Conservation (phyloP, 2,888 invertebrate species). For the Volucella inflata region DNA sequence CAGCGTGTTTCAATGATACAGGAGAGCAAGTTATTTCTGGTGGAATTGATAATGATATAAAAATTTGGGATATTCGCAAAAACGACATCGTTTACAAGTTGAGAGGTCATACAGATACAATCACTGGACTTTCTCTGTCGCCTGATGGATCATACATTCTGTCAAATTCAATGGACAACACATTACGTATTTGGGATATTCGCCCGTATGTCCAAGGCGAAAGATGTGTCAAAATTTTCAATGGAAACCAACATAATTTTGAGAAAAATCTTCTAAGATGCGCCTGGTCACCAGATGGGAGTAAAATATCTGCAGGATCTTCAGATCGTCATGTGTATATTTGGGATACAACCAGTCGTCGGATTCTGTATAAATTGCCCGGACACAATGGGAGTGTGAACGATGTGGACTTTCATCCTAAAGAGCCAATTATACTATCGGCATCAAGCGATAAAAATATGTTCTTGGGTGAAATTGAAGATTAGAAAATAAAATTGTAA, state of each 20-base stretch:
- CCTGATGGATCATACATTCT: slow-evolving; percentile 92
- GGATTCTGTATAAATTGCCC: slow-evolving; percentile 97
- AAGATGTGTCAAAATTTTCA: slow-evolving; percentile 95
- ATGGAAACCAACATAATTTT: slow-evolving; percentile 98
- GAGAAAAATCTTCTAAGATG: slow-evolving; percentile 98
- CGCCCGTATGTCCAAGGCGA: slow-evolving; percentile 97
- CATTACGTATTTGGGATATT: slow-evolving; percentile 98
- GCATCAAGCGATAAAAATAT: slow-evolving; percentile 98
- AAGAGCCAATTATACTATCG: slow-evolving; percentile 96
- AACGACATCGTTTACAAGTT: slow-evolving; percentile 92
- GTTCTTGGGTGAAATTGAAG: slow-evolving; percentile 97
- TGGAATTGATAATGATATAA: slow-evolving; percentile 98
- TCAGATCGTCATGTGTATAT: slow-evolving; percentile 97
- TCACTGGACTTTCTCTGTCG: slow-evolving; percentile 91
- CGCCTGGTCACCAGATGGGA: slow-evolving; percentile 96
- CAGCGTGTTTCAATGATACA: slow-evolving; percentile 97
- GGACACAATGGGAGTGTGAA: slow-evolving; percentile 99
- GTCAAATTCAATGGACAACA: slow-evolving; percentile 98
- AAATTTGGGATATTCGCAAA: slow-evolving; percentile 98
- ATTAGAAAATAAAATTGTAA: slow-evolving; percentile 73
- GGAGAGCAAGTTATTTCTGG: slow-evolving; percentile 97
- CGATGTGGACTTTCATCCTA: slow-evolving; percentile 97
- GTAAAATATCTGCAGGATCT: slow-evolving; percentile 92
- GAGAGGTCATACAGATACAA: slow-evolving; percentile 97
- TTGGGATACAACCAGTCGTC: slow-evolving; percentile 97